phyloP scores from a whole-genome alignment of 1,140 invertebrate genomes.

The Meloidogyne hapla region DNA sequence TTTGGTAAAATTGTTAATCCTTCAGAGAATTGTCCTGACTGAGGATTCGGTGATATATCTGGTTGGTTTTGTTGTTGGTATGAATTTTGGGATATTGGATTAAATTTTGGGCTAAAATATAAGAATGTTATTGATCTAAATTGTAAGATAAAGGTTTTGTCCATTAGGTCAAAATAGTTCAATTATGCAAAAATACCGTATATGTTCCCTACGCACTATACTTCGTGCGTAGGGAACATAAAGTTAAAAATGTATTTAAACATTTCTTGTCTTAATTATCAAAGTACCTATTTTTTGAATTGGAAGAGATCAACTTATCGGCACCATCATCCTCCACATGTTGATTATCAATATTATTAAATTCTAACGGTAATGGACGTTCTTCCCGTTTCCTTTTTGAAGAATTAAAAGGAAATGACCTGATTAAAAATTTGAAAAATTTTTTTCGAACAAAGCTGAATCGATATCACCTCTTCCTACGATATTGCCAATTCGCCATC shows the following conservation, averaged over 20 bases:
- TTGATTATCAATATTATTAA: slow-evolving; percentile 3
- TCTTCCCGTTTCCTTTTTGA: neutral
- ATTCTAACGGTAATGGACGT: slow-evolving; percentile 5
- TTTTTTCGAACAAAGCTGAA: too few relatives aligned
- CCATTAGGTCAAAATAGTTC: too few relatives aligned
- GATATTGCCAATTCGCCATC: neutral
- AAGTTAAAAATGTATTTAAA: neutral
- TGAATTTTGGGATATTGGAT: neutral
- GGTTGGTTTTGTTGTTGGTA: neutral
- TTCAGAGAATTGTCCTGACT: neutral
- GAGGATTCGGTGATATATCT: neutral
- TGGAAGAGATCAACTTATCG: neutral
- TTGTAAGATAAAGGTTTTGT: too few relatives aligned
- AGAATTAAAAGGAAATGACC: too few relatives aligned
- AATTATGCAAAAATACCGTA: neutral
- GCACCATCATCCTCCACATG: neutral
- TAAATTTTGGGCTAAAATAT: neutral
- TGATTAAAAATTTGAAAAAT: too few relatives aligned
- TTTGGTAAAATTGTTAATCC: neutral
- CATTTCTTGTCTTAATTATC: neutral
- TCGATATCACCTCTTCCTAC: neutral
- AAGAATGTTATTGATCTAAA: too few relatives aligned
- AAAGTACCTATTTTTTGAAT: neutral
- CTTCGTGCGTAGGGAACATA: neutral
- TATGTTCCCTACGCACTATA: neutral